phyloP scores from a whole-genome alignment of 2,888 invertebrate genomes.

The Theristus sp. region DNA sequence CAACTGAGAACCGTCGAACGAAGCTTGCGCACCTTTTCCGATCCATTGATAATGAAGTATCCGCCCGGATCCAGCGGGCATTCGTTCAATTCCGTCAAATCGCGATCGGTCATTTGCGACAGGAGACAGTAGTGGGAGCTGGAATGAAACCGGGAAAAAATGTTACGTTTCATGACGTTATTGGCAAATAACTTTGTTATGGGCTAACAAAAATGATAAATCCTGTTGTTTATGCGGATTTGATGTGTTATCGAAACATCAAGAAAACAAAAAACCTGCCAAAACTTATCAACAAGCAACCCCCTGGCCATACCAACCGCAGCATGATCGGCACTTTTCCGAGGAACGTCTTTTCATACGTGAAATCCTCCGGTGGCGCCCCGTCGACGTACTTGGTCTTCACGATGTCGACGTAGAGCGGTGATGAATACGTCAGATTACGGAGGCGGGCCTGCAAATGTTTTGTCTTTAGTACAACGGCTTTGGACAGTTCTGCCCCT shows the following conservation, averaged over 20 bases:
- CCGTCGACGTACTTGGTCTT: slow-evolving; percentile 50
- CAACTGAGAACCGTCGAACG: too few relatives aligned
- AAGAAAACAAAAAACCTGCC: neutral
- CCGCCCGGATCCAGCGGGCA: slow-evolving; percentile 95
- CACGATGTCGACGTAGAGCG: slow-evolving; percentile 92
- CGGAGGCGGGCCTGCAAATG: slow-evolving; percentile 55
- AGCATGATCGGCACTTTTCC: slow-evolving; percentile 98
- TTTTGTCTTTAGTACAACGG: neutral
- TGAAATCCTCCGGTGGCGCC: slow-evolving; percentile 55
- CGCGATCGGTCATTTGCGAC: slow-evolving; percentile 85
- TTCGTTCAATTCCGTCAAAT: slow-evolving; percentile 95
- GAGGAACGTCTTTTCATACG: slow-evolving; percentile 50
- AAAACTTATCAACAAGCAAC: neutral
- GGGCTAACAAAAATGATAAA: neutral
- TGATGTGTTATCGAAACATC: neutral
- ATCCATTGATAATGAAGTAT: slow-evolving; percentile 98
- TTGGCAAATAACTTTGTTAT: too few relatives aligned
- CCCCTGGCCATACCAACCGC: slow-evolving; percentile 11
- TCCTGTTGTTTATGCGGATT: too few relatives aligned
- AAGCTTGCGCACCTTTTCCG: slow-evolving; percentile 89
- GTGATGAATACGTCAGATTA: slow-evolving; percentile 74
- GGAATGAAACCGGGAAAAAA: slow-evolving; percentile 9
- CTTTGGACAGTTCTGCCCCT: too few relatives aligned
- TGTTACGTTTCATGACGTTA: too few relatives aligned
- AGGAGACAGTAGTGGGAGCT: slow-evolving; percentile 89